These are phyloP conservation scores for Odontocerum albicorne DNA, from an alignment of 2,888 invertebrate genomes.

Conservation along the genomic window DNA sequence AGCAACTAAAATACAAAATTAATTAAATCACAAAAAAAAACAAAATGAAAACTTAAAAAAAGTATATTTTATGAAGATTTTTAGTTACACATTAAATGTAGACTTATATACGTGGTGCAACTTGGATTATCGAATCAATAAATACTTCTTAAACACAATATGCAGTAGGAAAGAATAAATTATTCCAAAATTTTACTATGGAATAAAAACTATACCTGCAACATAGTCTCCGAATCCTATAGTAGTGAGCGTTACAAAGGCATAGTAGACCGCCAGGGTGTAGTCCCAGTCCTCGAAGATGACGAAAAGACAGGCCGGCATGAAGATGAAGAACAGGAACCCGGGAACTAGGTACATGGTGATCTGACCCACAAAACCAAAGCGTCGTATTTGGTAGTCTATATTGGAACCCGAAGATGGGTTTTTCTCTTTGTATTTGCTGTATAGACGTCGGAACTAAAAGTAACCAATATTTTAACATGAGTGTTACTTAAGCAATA, in stretches of 20 bases:
- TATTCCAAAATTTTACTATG: no score
- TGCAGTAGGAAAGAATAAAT: no score
- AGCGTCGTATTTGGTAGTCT: slow-evolving; percentile 66
- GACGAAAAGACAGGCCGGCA: slow-evolving; percentile 83
- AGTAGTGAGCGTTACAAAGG: slow-evolving; percentile 84
- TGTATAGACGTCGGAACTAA: slow-evolving; percentile 76
- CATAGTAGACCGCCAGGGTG: slow-evolving; percentile 81
- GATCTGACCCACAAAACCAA: slow-evolving; percentile 78
- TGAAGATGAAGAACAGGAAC: slow-evolving; percentile 81
- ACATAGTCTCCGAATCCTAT: slow-evolving; percentile 94
- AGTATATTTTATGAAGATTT: no score
- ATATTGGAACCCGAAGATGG: slow-evolving; percentile 59
- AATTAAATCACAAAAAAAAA: no score
- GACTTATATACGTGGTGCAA: no score
- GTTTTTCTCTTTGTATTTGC: slow-evolving; percentile 75
- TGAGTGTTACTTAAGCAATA: neutral
- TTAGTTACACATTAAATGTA: no score
- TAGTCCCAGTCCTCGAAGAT: slow-evolving; percentile 87
- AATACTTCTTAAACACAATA: neutral
- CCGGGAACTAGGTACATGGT: slow-evolving; percentile 87
- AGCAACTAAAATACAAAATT: no score
- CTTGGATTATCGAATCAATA: no score
- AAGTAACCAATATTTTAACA: slow-evolving; percentile 20
- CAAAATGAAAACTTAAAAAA: no score
- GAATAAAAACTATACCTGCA: slow-evolving; percentile 73